Base-by-base conservation (phyloP, 2,113 vertebrate species). In the Ariopsis seemanni region DNA sequence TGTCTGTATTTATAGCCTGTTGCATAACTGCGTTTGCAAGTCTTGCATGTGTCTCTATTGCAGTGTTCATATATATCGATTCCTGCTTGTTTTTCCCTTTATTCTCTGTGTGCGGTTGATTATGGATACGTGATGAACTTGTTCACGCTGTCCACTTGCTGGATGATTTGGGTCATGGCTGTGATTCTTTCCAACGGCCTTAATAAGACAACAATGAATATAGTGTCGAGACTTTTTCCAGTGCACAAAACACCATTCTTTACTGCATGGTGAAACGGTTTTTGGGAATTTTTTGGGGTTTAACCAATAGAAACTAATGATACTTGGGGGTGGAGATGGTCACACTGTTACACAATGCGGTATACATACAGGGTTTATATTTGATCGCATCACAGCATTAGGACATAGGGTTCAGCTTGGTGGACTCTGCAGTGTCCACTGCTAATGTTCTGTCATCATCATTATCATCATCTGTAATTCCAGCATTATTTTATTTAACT, bases 1-100 rank as follows among this genome's bases (percentile, higher is more conserved):
- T 81, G 79, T 81, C 27, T 34, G 55, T 81, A 81, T 81, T 81
- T 81, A 81, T 81, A 81, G 79, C 10, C n/a, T 8, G 79, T 81
- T 81, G 30, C 57, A 81, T 81, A 81, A 81, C 79, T 9, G 17
- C 55, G 25, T 81, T 60, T 81, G 79, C 53, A 81, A 60, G 27
- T 81, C 55, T 81, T 81, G 79, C 79, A 81, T 81, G 79, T 60
- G 79, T 42, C 79, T 81, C 79, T 81, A 42, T 22, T 22, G 57
- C 57, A 42, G 9, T 11, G 55, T 10, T 58, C 30, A 58, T 80
- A 79, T 27, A 77, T 77, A 77, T 79, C 14, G 25, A 57, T 55
- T 79, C 75, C 25, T 79, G 25, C 14, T 27, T 55, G 6, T 18
- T 7, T 17, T 7, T 5, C 20, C 20, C 10, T 52, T 25, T 42